phyloP scores from a whole-genome alignment of 2,113 vertebrate species.

The Archilochus colubris region DNA sequence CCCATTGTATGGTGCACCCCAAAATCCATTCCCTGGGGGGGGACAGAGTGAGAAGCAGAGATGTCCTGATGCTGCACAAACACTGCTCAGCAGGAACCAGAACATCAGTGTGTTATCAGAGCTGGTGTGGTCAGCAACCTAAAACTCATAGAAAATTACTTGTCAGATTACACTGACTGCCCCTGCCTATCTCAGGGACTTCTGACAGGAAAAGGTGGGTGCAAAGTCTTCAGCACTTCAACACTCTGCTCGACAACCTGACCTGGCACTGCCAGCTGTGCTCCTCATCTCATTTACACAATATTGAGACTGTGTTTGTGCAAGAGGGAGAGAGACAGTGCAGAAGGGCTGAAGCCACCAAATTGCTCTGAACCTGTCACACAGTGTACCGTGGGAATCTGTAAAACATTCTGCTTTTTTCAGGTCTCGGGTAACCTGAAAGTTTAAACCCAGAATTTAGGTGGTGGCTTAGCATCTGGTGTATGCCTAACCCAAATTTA shows the following conservation, averaged over 20 bases:
- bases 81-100: not conserved
- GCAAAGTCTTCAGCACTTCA: not conserved
- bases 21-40: not conserved
- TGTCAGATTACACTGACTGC: not conserved
- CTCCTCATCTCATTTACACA: not conserved
- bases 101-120: not conserved
- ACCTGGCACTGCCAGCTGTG: not conserved
- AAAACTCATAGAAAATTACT: not conserved
- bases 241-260: not conserved
- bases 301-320: not conserved
- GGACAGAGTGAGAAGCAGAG: not conserved
- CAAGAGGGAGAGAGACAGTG: not conserved
- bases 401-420: not conserved
- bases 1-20: fast-evolving
- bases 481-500: not conserved
- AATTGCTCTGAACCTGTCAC: not conserved
- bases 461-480: not conserved
- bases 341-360: not conserved
- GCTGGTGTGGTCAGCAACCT: not conserved
- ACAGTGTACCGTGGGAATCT: not conserved
- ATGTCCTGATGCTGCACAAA: not conserved
- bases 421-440: not conserved
- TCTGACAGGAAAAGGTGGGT: not conserved
- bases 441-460: not conserved
- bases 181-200: not conserved